Evolutionary conservation across 1,140 invertebrate species (phyloP), one percentile per base, ranked within the genome.

Genomic region (Phocides pigmalion): DNA sequence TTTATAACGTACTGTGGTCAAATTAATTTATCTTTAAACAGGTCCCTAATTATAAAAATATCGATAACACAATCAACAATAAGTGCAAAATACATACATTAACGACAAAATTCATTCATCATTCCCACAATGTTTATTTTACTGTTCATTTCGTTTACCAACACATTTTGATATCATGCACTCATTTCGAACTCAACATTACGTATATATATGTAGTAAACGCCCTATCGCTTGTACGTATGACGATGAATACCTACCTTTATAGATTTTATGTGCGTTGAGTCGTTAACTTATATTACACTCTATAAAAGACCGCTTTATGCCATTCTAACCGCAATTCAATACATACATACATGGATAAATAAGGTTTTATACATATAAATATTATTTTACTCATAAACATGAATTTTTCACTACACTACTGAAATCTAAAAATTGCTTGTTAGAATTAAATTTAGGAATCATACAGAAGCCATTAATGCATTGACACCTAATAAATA

Each of bases 281-380:
- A 44, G 54, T 69, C 79, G 62, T 81, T 78, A 81, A 79, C 66
- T 78, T 81, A 79, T 83, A 83, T 81, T 76, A 68, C 75, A 53
- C 64, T 66, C 79, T 70, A 79, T 81, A 83, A 81, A 83, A 79
- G 50, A 67, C 53, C 68, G 68, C 78, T 78, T 79, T 71, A 68
- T 70, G 68, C 68, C 68, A 71, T 75, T 71, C 74, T 68, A 62
- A 54, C 62, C 25, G 71, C 64, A 68, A 64, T 76, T 69, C 64
- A 68, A 68, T 68, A 68, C 37, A 63, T 62, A 49, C 2, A 11
- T 62, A 19, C 46, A n/a, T n/a, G 12, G 9, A 16, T 17, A 42
- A 12, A 59, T 35, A 19, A 0, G 28, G n/a, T 8, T 47, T 9
- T n/a, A 47, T 35, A 35, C 25, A 1, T 28, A 28, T 8, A 8